A percentile compares a stretch with the other conserved stretches of the same genome.
phyloP scores from a whole-genome alignment of 2,888 invertebrate genomes.

The Acholoe squamosa region DNA sequence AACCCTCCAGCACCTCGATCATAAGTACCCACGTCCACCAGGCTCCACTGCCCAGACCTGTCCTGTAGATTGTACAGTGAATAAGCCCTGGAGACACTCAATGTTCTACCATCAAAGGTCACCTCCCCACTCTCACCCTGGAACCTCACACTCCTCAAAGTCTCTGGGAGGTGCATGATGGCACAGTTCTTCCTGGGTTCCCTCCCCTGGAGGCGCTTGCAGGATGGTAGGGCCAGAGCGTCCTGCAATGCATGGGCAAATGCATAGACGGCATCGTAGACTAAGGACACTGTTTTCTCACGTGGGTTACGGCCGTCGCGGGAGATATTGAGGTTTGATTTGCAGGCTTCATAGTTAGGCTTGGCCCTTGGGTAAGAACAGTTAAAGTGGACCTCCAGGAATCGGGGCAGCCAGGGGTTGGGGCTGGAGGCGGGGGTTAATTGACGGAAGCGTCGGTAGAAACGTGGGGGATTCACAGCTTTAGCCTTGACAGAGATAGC shows the following conservation, averaged over 20 bases:
- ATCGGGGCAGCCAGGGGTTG: constrained; percentile 72
- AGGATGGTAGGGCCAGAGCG: constrained; percentile 36
- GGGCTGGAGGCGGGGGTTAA: constrained; percentile 37
- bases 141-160: constrained; percentile 64
- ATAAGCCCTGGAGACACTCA: constrained; percentile 62
- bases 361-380: not conserved
- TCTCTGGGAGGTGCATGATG: constrained; percentile 19
- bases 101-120: constrained; percentile 59
- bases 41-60: constrained; percentile 8
- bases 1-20: not conserved
- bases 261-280: constrained; percentile 69
- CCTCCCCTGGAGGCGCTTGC: constrained; percentile 13
- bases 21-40: constrained; percentile 37
- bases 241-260: constrained; percentile 67
- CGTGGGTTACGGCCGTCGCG: not conserved
- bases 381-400: constrained; percentile 62
- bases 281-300: constrained; percentile 55
- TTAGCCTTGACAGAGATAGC: constrained; percentile 68
- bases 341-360: not conserved
- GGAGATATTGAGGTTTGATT: constrained; percentile 8
- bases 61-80: constrained; percentile 54
- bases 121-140: constrained; percentile 67
- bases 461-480: constrained; percentile 68
- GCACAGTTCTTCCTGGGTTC: constrained; percentile 57
- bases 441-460: constrained; percentile 70